These are phyloP conservation scores for Thunnus maccoyii DNA, from an alignment of 2,113 vertebrate species.

Conservation along the genomic window DNA sequence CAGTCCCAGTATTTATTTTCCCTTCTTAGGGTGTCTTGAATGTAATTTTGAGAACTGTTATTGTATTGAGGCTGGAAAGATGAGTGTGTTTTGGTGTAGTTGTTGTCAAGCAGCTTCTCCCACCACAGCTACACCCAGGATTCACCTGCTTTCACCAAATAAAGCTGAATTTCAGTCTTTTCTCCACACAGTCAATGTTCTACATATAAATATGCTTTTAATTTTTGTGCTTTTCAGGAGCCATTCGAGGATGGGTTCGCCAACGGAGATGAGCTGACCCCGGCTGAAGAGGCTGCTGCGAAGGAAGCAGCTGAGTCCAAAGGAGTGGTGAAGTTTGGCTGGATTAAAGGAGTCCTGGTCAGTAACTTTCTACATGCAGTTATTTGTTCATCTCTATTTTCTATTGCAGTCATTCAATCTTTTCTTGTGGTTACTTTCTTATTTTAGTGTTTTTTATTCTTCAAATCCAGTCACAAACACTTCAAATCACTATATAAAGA, in stretches of 20 bases:
- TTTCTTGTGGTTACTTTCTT: neutral
- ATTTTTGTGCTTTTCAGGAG: slow-evolving; percentile 83
- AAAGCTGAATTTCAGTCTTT: neutral
- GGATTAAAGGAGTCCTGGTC: slow-evolving; percentile 98
- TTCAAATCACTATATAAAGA: too few relatives aligned
- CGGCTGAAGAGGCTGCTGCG: slow-evolving; percentile 91
- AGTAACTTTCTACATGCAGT: slow-evolving; percentile 58
- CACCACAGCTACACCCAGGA: too few relatives aligned
- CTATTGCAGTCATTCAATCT: neutral
- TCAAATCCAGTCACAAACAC: too few relatives aligned
- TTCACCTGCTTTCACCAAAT: too few relatives aligned
- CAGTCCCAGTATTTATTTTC: neutral
- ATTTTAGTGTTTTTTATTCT: too few relatives aligned
- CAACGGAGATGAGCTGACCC: slow-evolving; percentile 95
- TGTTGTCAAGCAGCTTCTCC: too few relatives aligned
- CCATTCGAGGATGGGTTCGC: slow-evolving; percentile 98
- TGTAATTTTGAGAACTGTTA: too few relatives aligned
- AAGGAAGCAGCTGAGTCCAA: slow-evolving; percentile 91
- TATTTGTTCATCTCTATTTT: neutral
- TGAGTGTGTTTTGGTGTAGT: too few relatives aligned
- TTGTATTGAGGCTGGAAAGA: too few relatives aligned
- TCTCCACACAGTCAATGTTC: neutral
- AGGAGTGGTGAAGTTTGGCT: slow-evolving; percentile 97
- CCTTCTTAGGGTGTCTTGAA: too few relatives aligned
- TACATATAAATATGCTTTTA: neutral